Conservation (phyloP, 2,888 invertebrate species). For the Platerodrilus igneus region DNA sequence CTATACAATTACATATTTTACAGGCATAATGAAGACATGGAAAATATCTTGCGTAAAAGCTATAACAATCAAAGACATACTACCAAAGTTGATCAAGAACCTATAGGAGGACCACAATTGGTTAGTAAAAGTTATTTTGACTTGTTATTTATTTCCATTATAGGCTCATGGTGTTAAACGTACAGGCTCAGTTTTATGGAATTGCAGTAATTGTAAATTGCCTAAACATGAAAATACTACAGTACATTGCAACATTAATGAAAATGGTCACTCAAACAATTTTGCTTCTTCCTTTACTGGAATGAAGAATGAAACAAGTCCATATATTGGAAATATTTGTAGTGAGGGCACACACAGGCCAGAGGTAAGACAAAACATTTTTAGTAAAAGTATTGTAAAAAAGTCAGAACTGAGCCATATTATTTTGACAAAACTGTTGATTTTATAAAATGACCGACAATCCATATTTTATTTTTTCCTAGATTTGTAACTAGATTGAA, state of each 20-base stretch:
- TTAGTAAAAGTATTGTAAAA: too few species aligned
- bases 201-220: constrained; percentile 55
- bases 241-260: constrained; percentile 27
- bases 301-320: constrained; percentile 17
- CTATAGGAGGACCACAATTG: constrained; percentile 34
- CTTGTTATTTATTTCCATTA: not conserved
- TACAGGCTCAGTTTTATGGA: constrained; percentile 58
- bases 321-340: constrained; percentile 1
- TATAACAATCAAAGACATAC: constrained; percentile 60
- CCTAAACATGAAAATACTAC: constrained; percentile 51
- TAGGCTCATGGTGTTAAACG: constrained; percentile 57
- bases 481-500: too few species aligned
- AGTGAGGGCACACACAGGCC: constrained; percentile 30
- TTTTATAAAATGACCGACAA: too few species aligned
- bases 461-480: too few species aligned
- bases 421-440: too few species aligned
- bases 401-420: too few species aligned
- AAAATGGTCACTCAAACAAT: constrained; percentile 15
- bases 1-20: constrained; percentile 6
- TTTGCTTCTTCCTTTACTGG: constrained; percentile 15
- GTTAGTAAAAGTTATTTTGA: not conserved
- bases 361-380: constrained; percentile 30
- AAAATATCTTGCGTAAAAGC: constrained; percentile 67
- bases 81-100: constrained; percentile 45
- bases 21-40: constrained; percentile 81